Conservation (phyloP, 64 coral and sea anemone species). For the Stichodactyla mertensii region DNA sequence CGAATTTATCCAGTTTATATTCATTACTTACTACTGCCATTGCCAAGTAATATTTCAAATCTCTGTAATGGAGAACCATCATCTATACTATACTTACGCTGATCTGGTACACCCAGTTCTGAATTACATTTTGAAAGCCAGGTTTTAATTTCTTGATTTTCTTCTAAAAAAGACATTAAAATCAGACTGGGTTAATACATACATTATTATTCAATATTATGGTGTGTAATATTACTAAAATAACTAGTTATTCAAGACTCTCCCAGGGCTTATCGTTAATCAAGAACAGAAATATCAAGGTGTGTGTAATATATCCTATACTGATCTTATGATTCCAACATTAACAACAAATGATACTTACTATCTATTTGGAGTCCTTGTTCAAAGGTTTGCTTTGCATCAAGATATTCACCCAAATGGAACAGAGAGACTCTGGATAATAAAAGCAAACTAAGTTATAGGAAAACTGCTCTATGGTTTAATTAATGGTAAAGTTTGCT, state of each 20-base stretch:
- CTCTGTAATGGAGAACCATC: neutral
- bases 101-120: slow-evolving; percentile 28
- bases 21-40: too few relatives aligned
- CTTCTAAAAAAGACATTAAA: slow-evolving; percentile 32
- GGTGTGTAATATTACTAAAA: too few relatives aligned
- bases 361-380: slow-evolving; percentile 66
- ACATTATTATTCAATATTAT: too few relatives aligned
- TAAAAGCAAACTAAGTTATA: neutral
- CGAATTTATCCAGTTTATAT: too few relatives aligned
- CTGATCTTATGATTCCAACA: too few relatives aligned
- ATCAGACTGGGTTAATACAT: too few relatives aligned
- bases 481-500: too few relatives aligned
- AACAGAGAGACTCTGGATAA: slow-evolving; percentile 62
- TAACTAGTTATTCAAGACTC: too few relatives aligned
- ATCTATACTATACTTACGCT: neutral
- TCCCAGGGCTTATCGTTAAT: too few relatives aligned
- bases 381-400: slow-evolving; percentile 54
- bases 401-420: slow-evolving; percentile 39
- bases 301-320: too few relatives aligned
- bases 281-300: too few relatives aligned
- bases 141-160: slow-evolving; percentile 71
- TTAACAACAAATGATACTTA: slow-evolving; percentile 8
- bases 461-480: too few relatives aligned
- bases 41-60: neutral
- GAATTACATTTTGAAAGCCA: slow-evolving; percentile 81